Base-by-base conservation (phyloP, 2,888 invertebrate genomes). In the Heliconius erato region DNA sequence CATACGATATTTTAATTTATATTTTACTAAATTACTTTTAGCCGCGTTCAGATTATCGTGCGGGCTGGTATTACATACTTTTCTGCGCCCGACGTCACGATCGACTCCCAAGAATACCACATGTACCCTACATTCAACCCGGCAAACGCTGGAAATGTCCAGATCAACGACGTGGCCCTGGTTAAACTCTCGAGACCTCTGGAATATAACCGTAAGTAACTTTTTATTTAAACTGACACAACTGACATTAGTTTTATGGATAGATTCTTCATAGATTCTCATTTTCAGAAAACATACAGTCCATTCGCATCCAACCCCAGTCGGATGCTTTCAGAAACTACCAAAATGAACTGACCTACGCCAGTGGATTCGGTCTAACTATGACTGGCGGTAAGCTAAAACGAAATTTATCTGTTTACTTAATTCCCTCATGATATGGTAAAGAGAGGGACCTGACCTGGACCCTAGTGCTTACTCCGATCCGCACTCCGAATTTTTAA, bases 331-430 rank as follows among this genome's bases (percentile, higher is more conserved):
- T 84, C 88, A 88, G 87, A 11, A 87, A 93, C 86, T 95, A 94
- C 85, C 87, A 88, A 3, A 86, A 83, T 0, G 85, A 89, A 59
- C 79, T 87, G 0, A 84, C 92, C 2, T 85, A 90, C 79, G 91
- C 95, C 54, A 95, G 94, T 82, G 95, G 95, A 14, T 93, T 91
- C 82, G 95, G 95, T n/a, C 88, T 91, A 16, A 90, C 91, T 0
- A 95, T 95, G 95, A 94, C 94, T 19, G 59, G 82, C 5, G 93
- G 94, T 94, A 85, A 84, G 78, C 69, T 0, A 35, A 69, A n/a
- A n/a, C 11, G 5, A 23, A 12, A 3, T n/a, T 63, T 63, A 23
- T 63, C n/a, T 63, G 63, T 19, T 54, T 54, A 19, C 54, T 54
- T 54, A 54, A 2, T 54, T 54, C 54, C 19, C 19, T 0, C 23